A percentile compares a stretch with the other conserved stretches of the same genome.
Evolutionary conservation across 2,113 vertebrate genomes (phyloP).

Genomic region (Oreochromis niloticus): DNA sequence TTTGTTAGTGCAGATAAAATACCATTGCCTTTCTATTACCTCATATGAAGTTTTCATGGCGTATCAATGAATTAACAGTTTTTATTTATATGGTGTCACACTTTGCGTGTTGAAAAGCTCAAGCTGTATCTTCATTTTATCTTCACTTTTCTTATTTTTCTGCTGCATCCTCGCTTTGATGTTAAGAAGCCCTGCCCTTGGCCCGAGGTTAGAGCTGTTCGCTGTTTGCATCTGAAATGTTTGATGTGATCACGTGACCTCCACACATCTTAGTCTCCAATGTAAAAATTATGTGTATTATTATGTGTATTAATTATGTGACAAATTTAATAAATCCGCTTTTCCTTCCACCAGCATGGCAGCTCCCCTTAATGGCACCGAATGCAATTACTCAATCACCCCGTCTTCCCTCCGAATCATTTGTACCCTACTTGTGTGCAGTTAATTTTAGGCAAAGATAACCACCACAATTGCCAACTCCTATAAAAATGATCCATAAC

Average conservation of each 20-base stretch:
- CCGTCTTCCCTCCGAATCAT: neutral
- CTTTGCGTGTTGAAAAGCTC: neutral
- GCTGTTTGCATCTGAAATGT: neutral
- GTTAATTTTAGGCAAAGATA: neutral
- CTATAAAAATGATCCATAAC: neutral
- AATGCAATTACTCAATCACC: neutral
- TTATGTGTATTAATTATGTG: no score
- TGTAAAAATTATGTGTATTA: fast-evolving
- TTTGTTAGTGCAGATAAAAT: neutral
- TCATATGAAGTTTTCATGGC: neutral
- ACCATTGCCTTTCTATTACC: neutral
- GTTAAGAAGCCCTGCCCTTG: conserved; percentile 51
- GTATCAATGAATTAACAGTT: neutral
- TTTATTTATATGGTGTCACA: neutral
- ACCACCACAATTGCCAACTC: neutral
- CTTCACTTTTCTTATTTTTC: neutral
- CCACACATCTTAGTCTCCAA: neutral
- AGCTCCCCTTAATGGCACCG: neutral
- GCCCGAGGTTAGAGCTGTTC: conserved; percentile 59
- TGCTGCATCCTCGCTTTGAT: conserved; percentile 13
- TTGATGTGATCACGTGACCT: neutral
- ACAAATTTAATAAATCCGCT: neutral
- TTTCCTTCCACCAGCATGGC: neutral
- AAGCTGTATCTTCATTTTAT: neutral
- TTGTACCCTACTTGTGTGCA: neutral